Conservation (phyloP, 2,888 invertebrate species). For the Stenurella melanura region DNA sequence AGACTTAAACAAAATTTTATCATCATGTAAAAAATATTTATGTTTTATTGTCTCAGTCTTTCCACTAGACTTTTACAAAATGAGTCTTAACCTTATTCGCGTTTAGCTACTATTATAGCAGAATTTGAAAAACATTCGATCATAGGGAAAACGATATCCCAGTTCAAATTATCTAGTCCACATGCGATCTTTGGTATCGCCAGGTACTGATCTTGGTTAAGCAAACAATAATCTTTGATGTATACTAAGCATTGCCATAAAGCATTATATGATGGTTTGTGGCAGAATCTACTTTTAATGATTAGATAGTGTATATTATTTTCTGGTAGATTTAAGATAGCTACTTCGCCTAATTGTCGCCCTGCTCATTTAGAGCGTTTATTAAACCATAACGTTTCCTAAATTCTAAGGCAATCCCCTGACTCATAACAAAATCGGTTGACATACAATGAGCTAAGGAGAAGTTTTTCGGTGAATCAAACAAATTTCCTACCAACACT, state of each 20-base stretch:
- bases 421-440: neutral
- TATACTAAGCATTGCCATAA: too few relatives aligned
- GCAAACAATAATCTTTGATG: neutral
- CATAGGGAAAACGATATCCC: neutral
- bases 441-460: neutral
- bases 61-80: too few relatives aligned
- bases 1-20: too few relatives aligned
- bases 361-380: neutral
- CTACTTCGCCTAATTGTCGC: conserved; percentile 1
- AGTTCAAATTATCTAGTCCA: neutral
- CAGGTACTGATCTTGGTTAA: neutral
- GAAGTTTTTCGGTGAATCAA: neutral
- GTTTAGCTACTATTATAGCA: neutral
- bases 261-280: neutral
- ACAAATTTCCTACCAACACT: neutral
- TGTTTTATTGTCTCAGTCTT: too few relatives aligned
- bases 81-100: neutral
- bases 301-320: conserved; percentile 1
- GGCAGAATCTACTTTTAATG: neutral
- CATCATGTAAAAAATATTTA: too few relatives aligned
- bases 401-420: neutral
- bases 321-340: neutral
- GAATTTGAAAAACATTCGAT: neutral
- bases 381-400: neutral
- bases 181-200: neutral